These are phyloP conservation scores for Lynx canadensis DNA, from an alignment of 2,113 vertebrate species.

Conservation along the genomic window DNA sequence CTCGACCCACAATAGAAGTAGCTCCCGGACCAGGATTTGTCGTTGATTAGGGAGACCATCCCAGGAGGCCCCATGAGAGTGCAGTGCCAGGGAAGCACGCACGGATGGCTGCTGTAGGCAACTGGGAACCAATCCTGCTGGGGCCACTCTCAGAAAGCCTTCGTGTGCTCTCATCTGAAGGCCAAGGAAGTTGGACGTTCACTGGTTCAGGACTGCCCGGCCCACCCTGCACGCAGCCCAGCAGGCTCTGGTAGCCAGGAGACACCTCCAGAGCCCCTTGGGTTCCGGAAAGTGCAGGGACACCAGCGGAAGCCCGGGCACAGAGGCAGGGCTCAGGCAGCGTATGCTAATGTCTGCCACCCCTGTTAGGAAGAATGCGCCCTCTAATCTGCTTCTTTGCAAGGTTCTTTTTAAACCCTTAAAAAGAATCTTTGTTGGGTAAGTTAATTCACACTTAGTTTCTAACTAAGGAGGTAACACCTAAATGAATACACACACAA, in stretches of 20 bases:
- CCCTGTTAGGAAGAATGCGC: not conserved
- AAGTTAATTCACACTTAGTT: not conserved
- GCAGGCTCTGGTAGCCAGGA: not conserved
- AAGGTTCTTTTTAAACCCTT: not conserved
- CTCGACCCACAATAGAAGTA: not conserved
- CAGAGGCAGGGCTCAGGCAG: too few species aligned
- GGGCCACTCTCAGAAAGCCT: not conserved
- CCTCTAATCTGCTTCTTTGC: not conserved
- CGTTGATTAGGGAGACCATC: not conserved
- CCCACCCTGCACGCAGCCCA: not conserved
- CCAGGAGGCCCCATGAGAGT: not conserved
- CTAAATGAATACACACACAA: not conserved
- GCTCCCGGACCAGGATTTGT: not conserved
- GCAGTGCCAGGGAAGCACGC: not conserved
- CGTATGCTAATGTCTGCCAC: rapidly evolving
- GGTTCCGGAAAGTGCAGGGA: not conserved
- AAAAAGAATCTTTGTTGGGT: not conserved
- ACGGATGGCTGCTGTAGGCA: not conserved
- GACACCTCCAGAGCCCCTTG: too few species aligned
- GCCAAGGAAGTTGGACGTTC: not conserved
- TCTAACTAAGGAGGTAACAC: not conserved
- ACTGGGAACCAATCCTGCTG: not conserved
- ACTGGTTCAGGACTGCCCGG: rapidly evolving
- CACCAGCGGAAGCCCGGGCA: not conserved
- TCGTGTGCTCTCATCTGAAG: not conserved